A percentile compares a stretch with the other conserved stretches of the same genome.
phyloP scores from a whole-genome alignment of 2,797 vertebrate genomes.

The Gastrophryne carolinensis region DNA sequence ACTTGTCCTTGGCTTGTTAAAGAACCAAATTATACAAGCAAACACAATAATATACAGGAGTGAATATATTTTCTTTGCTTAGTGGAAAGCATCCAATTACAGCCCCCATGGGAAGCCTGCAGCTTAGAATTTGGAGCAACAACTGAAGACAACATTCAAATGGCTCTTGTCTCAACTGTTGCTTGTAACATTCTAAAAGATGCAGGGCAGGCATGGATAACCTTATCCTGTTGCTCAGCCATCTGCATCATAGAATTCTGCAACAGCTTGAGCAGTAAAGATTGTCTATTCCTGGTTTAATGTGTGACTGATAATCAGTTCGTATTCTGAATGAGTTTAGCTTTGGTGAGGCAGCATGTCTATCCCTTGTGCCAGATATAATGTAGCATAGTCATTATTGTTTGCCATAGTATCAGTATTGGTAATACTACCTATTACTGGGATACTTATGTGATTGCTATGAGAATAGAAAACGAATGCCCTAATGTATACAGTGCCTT shows the following conservation, averaged over 20 bases:
- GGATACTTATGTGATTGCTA: too few species aligned
- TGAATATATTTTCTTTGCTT: constrained; percentile 17
- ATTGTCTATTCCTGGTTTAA: not conserved
- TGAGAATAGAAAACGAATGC: too few species aligned
- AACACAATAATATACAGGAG: constrained; percentile 5
- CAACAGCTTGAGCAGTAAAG: constrained; percentile 5
- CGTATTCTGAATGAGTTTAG: not conserved
- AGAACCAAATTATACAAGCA: not conserved
- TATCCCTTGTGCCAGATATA: constrained; percentile 1
- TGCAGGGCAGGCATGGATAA: constrained; percentile 4
- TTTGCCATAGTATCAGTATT: too few species aligned
- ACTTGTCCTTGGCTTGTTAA: constrained; percentile 20
- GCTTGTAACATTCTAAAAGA: constrained; percentile 11
- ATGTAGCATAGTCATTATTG: not conserved
- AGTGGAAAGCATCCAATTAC: constrained; percentile 9
- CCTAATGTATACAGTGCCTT: too few species aligned
- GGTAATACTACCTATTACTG: too few species aligned
- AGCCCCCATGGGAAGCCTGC: constrained; percentile 21
- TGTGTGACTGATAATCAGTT: not conserved
- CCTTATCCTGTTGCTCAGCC: constrained; percentile 10
- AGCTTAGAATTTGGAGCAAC: not conserved
- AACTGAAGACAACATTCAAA: constrained; percentile 4
- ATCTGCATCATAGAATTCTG: constrained; percentile 18
- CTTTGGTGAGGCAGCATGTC: not conserved
- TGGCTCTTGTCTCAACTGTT: constrained; percentile 28